Evolutionary conservation across 2,797 vertebrate species (phyloP).

Genomic region (Muraenolepis orangiensis): DNA sequence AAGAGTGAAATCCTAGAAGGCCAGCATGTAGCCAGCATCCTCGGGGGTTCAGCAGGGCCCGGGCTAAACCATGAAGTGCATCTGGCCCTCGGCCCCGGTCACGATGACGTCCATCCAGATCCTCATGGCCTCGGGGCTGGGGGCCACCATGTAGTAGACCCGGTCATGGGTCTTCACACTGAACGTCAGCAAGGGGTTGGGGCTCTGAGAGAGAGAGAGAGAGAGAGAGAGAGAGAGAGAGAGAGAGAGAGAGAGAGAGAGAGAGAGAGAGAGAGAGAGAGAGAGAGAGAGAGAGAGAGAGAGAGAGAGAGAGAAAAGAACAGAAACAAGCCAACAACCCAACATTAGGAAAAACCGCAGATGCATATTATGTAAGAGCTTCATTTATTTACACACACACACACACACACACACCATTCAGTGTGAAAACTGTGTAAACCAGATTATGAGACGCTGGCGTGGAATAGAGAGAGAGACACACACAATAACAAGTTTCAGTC

Average conservation of each 20-base stretch:
- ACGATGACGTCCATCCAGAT: constrained; percentile 99
- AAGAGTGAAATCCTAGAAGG: neutral
- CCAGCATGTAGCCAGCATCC: neutral
- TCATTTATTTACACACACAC: neutral
- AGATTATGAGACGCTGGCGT: neutral
- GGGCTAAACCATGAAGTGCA: constrained; percentile 88
- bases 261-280: too few species aligned
- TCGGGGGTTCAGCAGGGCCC: neutral
- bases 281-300: too few species aligned
- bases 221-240: neutral
- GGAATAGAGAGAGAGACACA: neutral
- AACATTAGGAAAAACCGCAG: too few species aligned
- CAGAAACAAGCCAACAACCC: too few species aligned
- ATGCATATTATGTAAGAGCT: neutral
- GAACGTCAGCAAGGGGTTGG: constrained; percentile 91
- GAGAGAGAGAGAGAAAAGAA: too few species aligned
- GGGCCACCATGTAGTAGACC: constrained; percentile 97
- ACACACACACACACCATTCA: neutral
- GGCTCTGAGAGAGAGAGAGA: constrained; percentile 74
- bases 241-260: neutral
- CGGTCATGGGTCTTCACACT: constrained; percentile 95
- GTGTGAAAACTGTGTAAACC: neutral
- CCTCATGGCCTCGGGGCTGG: constrained; percentile 93
- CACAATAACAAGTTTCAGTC: neutral
- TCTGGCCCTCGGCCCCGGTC: constrained; percentile 93